Base-by-base conservation (phyloP, 1,140 invertebrate genomes). In the Drosophila persimilis region DNA sequence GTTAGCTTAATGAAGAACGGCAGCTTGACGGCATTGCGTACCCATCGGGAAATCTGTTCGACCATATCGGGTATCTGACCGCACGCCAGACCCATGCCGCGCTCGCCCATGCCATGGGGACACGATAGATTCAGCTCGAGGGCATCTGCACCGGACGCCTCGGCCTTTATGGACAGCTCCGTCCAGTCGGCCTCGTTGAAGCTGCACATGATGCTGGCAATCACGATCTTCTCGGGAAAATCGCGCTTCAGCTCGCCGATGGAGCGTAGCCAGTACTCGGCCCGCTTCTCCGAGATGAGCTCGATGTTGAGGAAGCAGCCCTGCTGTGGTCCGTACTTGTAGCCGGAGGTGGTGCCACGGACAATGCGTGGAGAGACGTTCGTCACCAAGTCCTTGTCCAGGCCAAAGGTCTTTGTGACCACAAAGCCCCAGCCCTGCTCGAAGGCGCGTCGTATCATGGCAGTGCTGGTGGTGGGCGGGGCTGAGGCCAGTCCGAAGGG, bases 1-100 rank as follows among this genome's bases (percentile, higher is more conserved):
- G 99, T 99, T 48, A 99, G 90, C 92, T 99, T 99, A 2, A 98
- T 95, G 92, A 99, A 99, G 92, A 99, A 96, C n/a, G 99, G 99
- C 77, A 99, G 98, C 81, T 96, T 96, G 2, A 98, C 95, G 0
- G 95, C 95, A 31, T 92, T 93, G 63, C 95, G 93, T 3, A 99
- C 97, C 98, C 98, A 99, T 55, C 93, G 92, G 5, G 97, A 97
- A 90, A 99, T 99, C 65, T 97, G 95, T 60, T 95, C 93, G 0
- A 99, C 98, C 48, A 98, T 91, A 17, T 95, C 93, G 0, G 97
- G 95, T 92, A 98, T 95, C 93, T 99, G 98, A 66, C 98, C 99
- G 93, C 98, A 99, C 35, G 98, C 98, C 26, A 99, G 59, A 0
- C 98, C 98, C 98, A 99, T 99, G 52, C 98, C 98, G 56, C 96